These are phyloP conservation scores for Brachyptera risi DNA, from an alignment of 2,888 invertebrate species.

Conservation along the genomic window DNA sequence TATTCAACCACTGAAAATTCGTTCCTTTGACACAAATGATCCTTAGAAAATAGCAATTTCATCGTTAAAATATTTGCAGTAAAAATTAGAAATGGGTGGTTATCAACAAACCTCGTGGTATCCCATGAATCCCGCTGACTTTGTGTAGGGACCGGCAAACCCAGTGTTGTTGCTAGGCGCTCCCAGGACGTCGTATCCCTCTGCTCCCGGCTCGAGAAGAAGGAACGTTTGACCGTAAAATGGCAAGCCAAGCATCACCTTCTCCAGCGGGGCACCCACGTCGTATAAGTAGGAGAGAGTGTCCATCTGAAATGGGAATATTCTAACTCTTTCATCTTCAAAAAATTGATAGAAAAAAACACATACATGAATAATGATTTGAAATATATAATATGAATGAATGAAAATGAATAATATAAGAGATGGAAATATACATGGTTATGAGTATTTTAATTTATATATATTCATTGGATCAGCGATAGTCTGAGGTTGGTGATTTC, in stretches of 20 bases:
- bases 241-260: constrained; percentile 43
- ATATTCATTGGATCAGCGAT: too few relatives aligned
- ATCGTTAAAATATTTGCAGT: not conserved
- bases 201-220: constrained; percentile 28
- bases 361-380: too few relatives aligned
- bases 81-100: not conserved
- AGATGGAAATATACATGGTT: too few relatives aligned
- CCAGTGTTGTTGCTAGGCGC: constrained; percentile 39
- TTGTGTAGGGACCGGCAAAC: constrained; percentile 42
- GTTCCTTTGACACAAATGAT: too few relatives aligned
- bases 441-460: too few relatives aligned
- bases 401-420: too few relatives aligned
- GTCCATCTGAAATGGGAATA: constrained; percentile 35
- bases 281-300: constrained; percentile 41
- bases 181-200: constrained; percentile 38
- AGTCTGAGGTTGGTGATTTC: too few relatives aligned
- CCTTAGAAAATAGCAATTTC: too few relatives aligned
- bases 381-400: too few relatives aligned
- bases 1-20: too few relatives aligned
- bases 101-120: constrained; percentile 42
- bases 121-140: constrained; percentile 43
- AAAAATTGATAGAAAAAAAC: too few relatives aligned
- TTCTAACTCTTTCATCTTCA: too few relatives aligned
- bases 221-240: constrained; percentile 44
- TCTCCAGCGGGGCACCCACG: constrained; percentile 40